A percentile compares a stretch with the other conserved stretches of the same genome.
Conservation (phyloP, 1,140 invertebrate species). For the Rhizoglyphus robini region DNA sequence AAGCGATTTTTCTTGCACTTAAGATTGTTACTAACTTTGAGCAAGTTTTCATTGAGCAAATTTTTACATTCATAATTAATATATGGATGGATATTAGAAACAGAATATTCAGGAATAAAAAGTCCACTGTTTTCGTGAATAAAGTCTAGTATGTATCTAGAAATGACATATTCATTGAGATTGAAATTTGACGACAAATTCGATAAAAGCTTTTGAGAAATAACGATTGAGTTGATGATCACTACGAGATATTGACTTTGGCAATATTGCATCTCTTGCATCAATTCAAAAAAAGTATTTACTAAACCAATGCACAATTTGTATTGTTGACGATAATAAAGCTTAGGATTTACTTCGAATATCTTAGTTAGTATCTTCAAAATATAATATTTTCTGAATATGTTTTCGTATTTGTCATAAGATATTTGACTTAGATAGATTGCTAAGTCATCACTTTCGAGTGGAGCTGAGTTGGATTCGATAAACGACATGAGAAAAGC, state of each 20-base stretch:
- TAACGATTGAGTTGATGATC: constrained; percentile 1
- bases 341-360: constrained; percentile 12
- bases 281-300: constrained; percentile 17
- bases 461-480: constrained; percentile 1
- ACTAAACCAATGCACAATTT: constrained; percentile 17
- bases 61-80: neutral
- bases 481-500: constrained; percentile 5
- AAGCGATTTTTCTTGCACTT: neutral
- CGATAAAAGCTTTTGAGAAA: constrained; percentile 18
- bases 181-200: neutral
- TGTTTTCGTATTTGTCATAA: neutral
- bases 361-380: constrained; percentile 5
- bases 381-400: constrained; percentile 18
- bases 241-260: neutral
- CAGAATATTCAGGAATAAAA: neutral
- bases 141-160: constrained; percentile 13
- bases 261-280: neutral
- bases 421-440: neutral
- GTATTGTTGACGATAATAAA: constrained; percentile 13
- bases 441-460: constrained; percentile 13
- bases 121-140: constrained; percentile 2
- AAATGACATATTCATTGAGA: constrained; percentile 21
- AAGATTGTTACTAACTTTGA: neutral
- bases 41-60: constrained; percentile 20
- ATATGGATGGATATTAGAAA: neutral